These are phyloP conservation scores for Rachycentron canadum DNA, from an alignment of 2,797 vertebrate genomes.

Conservation along the genomic window DNA sequence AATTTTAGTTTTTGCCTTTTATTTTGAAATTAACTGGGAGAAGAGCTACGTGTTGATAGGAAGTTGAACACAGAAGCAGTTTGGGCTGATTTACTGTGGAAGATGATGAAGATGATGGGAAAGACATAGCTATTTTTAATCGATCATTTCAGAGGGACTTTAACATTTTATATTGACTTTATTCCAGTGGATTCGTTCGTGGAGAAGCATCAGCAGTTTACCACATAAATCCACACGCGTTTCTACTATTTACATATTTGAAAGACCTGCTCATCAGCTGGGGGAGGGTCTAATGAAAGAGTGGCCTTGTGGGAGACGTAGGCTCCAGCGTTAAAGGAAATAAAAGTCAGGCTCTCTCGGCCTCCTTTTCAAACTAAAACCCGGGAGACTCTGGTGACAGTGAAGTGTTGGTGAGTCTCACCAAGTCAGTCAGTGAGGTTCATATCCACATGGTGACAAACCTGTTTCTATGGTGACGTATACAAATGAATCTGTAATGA, in stretches of 20 bases:
- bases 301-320: slow-evolving; percentile 18
- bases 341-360: no score
- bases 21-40: slow-evolving; percentile 28
- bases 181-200: background rate
- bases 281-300: background rate
- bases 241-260: slow-evolving; percentile 1
- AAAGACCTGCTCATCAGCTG: background rate
- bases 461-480: slow-evolving; percentile 29
- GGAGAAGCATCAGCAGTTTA: background rate
- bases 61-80: slow-evolving; percentile 9
- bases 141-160: slow-evolving; percentile 49
- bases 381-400: background rate
- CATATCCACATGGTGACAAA: background rate
- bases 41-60: slow-evolving; percentile 23
- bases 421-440: slow-evolving; percentile 13
- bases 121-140: slow-evolving; percentile 22
- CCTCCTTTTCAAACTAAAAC: background rate
- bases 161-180: slow-evolving; percentile 34
- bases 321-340: background rate
- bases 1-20: slow-evolving; percentile 21
- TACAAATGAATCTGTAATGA: background rate
- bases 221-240: no score
- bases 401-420: slow-evolving; percentile 33
- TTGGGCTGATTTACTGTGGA: slow-evolving; percentile 3
- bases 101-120: background rate